A percentile compares a stretch with the other conserved stretches of the same genome.
Evolutionary conservation across 2,888 invertebrate genomes (phyloP).

Genomic region (Drosophila mimica): DNA sequence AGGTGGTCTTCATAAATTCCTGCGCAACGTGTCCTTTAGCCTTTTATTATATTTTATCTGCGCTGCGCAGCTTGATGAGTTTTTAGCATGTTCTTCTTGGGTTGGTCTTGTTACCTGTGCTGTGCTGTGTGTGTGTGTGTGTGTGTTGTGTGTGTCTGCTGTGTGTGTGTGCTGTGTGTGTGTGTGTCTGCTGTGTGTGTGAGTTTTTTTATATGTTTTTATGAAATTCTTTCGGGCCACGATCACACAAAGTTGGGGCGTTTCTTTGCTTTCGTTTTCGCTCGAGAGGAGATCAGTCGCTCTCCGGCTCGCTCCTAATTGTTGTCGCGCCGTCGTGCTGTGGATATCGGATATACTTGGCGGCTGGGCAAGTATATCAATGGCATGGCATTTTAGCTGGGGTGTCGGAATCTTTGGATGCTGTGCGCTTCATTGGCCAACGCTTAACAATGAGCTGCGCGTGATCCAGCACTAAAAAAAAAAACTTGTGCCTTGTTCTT

Average conservation of each 20-base stretch:
- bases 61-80: slow-evolving; percentile 44
- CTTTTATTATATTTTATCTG: slow-evolving; percentile 76
- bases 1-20: slow-evolving; percentile 79
- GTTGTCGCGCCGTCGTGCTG: slow-evolving; percentile 74
- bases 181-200: not conserved
- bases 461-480: slow-evolving; percentile 65
- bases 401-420: slow-evolving; percentile 55
- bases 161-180: too few species aligned
- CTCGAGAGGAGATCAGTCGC: slow-evolving; percentile 58
- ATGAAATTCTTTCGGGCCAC: slow-evolving; percentile 55
- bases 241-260: slow-evolving; percentile 47
- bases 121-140: slow-evolving; percentile 9
- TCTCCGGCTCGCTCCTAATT: slow-evolving; percentile 54
- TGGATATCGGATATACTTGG: slow-evolving; percentile 63
- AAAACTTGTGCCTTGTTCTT: slow-evolving; percentile 40
- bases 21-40: slow-evolving; percentile 78
- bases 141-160: slow-evolving; percentile 2
- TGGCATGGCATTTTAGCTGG: slow-evolving; percentile 37
- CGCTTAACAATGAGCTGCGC: slow-evolving; percentile 44
- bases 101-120: slow-evolving; percentile 33
- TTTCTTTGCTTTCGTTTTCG: slow-evolving; percentile 73
- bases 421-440: slow-evolving; percentile 32
- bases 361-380: slow-evolving; percentile 53
- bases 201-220: slow-evolving; percentile 10
- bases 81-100: slow-evolving; percentile 28